Conservation (phyloP, 2,888 invertebrate species). For the Macrosoma leucophasiata region DNA sequence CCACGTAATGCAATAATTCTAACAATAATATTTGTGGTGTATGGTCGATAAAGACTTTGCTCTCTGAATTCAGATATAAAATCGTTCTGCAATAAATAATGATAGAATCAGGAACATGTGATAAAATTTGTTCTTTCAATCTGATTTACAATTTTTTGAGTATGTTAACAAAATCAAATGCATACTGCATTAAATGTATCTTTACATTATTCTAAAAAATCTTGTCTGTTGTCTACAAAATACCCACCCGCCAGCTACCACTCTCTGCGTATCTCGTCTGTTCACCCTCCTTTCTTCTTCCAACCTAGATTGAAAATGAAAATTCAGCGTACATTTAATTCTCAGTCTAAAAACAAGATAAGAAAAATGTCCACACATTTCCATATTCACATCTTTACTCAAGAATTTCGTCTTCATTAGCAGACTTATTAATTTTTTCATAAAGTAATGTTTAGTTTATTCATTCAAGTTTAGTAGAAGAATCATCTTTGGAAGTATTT, state of each 20-base stretch:
- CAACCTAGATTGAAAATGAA: conserved; percentile 74
- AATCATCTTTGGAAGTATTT: too few relatives aligned
- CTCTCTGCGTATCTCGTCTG: conserved; percentile 53
- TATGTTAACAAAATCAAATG: too few relatives aligned
- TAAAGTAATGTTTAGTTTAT: too few relatives aligned
- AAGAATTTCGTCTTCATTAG: too few relatives aligned
- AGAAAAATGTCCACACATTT: conserved; percentile 59
- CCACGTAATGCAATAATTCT: conserved; percentile 59
- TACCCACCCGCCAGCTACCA: conserved; percentile 74
- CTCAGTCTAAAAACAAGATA: conserved; percentile 51
- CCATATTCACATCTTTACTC: conserved; percentile 41
- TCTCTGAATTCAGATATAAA: conserved; percentile 41
- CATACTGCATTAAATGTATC: not conserved
- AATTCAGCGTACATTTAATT: conserved; percentile 66
- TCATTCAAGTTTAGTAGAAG: too few relatives aligned
- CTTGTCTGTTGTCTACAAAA: conserved; percentile 34
- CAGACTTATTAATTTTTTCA: too few relatives aligned
- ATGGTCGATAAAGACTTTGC: conserved; percentile 48
- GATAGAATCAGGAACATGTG: too few relatives aligned
- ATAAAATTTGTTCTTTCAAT: too few relatives aligned
- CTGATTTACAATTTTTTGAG: too few relatives aligned
- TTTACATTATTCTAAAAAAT: not conserved
- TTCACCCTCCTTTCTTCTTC: conserved; percentile 61
- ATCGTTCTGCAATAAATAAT: conserved; percentile 1
- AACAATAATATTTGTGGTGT: conserved; percentile 65